Evolutionary conservation across 2,888 invertebrate genomes (phyloP).

Genomic region (Sphaeridia pumilis): DNA sequence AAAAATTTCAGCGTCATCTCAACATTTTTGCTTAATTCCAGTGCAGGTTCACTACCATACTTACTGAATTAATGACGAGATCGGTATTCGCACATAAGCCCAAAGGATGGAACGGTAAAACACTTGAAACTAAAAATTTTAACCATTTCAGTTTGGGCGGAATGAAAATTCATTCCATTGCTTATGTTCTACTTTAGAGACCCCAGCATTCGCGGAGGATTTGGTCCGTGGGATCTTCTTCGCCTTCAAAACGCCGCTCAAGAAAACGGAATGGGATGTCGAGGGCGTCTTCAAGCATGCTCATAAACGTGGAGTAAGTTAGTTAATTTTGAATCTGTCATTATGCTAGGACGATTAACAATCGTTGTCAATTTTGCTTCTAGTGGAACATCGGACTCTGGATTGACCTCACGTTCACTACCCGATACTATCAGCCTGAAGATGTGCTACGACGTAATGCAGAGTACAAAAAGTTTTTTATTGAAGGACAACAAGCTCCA

Average conservation of each 20-base stretch:
- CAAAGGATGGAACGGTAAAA: constrained; percentile 3
- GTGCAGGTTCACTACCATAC: no score
- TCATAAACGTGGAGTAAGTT: neutral
- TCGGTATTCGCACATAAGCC: no score
- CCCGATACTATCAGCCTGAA: constrained; percentile 72
- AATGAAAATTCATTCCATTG: no score
- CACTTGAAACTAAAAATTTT: neutral
- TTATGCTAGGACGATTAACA: no score
- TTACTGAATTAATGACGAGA: no score
- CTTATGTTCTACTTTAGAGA: neutral
- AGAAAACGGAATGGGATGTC: neutral
- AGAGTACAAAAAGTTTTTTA: constrained; percentile 76
- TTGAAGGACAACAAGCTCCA: constrained; percentile 88
- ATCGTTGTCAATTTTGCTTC: no score
- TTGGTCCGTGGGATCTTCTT: constrained; percentile 42
- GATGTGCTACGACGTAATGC: constrained; percentile 63
- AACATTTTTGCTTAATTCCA: no score
- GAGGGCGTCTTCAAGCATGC: neutral
- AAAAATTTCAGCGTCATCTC: no score
- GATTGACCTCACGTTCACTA: constrained; percentile 94
- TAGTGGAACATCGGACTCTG: constrained; percentile 82
- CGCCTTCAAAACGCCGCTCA: constrained; percentile 49
- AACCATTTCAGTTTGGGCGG: no score
- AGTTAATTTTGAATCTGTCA: no score
- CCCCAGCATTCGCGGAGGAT: constrained; percentile 37